Conservation (phyloP, 2,797 vertebrate genomes). For the Onychomys torridus region DNA sequence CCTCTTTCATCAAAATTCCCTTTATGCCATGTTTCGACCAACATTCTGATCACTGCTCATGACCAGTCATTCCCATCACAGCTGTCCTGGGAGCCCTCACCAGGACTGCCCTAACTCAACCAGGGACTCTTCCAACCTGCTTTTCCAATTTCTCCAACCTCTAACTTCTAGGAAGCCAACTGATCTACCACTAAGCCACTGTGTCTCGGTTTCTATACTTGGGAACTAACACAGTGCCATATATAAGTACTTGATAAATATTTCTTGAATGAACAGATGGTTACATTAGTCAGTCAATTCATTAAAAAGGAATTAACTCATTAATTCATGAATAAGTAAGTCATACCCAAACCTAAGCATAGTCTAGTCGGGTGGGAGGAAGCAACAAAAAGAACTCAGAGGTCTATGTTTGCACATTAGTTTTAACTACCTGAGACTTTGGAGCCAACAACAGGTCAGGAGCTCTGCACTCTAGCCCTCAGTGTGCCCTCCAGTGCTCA, state of each 20-base stretch:
- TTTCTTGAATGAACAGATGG: not conserved
- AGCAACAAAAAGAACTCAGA: slow-evolving; percentile 34
- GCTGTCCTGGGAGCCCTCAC: not conserved
- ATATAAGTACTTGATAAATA: not conserved
- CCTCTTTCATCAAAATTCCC: not conserved
- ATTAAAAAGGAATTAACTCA: not conserved
- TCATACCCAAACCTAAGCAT: slow-evolving; percentile 34
- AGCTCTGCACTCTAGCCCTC: slow-evolving; percentile 7
- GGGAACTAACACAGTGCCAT: not conserved
- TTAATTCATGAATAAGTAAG: slow-evolving; percentile 31
- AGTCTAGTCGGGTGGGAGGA: not conserved
- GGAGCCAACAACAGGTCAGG: not conserved
- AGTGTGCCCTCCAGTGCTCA: not conserved
- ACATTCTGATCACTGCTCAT: not conserved
- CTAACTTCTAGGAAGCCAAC: not conserved
- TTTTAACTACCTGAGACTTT: slow-evolving; percentile 32
- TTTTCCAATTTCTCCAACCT: not conserved
- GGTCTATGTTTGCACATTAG: not conserved
- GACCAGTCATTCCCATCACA: not conserved
- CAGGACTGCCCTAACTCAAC: not conserved
- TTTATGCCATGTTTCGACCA: not conserved
- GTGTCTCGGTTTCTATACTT: not conserved
- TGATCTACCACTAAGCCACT: not conserved
- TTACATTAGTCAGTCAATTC: not conserved
- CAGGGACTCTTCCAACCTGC: not conserved